These are phyloP conservation scores for Lampris incognitus DNA, from an alignment of 2,113 vertebrate genomes.

Conservation along the genomic window DNA sequence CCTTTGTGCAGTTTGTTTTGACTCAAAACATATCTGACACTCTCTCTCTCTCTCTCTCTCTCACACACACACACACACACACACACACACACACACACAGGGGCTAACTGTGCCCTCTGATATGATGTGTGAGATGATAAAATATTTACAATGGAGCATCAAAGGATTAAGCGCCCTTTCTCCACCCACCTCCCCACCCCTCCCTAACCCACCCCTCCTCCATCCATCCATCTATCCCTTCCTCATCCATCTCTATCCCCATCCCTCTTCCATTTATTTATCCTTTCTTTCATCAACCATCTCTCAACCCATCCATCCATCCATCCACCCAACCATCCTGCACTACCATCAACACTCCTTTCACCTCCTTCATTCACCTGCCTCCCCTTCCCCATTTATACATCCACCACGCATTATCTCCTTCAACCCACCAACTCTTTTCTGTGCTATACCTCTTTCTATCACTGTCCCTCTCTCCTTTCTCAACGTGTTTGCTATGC, in stretches of 20 bases:
- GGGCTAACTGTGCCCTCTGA: not conserved
- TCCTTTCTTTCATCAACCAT: conserved; percentile 13
- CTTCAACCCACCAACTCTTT: no score
- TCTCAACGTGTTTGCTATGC: no score
- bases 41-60: not conserved
- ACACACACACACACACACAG: not conserved
- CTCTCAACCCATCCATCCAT: not conserved
- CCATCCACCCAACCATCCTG: conserved; percentile 6
- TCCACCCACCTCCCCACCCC: not conserved
- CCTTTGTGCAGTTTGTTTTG: no score
- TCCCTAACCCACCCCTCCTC: not conserved
- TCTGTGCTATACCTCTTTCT: no score
- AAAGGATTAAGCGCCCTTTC: not conserved
- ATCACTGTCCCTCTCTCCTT: no score
- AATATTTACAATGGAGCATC: conserved; percentile 15
- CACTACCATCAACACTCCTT: not conserved
- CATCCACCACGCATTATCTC: no score
- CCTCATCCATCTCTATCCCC: conserved; percentile 5
- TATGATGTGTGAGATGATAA: conserved; percentile 7
- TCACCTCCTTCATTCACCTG: not conserved
- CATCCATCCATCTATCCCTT: not conserved
- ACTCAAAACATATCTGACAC: not conserved
- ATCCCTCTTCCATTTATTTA: not conserved
- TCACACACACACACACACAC: not conserved
- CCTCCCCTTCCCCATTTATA: no score